These are phyloP conservation scores for Acipenser ruthenus DNA, from an alignment of 2,797 vertebrate species.

Conservation along the genomic window DNA sequence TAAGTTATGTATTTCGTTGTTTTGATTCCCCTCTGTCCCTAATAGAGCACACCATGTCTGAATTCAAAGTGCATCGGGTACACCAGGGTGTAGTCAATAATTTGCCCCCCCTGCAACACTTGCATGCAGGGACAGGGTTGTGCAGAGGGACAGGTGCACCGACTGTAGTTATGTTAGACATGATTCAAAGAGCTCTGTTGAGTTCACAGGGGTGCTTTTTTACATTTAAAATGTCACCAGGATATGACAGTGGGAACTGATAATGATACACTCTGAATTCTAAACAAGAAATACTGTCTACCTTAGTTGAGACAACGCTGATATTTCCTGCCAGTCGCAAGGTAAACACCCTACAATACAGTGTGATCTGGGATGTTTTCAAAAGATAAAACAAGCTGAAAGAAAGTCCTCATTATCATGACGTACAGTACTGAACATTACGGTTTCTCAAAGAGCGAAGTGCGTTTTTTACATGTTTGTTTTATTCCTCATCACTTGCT, in stretches of 20 bases:
- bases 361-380: neutral
- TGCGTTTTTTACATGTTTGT: neutral
- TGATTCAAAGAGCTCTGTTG: neutral
- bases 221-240: neutral
- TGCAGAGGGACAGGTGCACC: too few relatives aligned
- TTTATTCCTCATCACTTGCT: slow-evolving; percentile 51
- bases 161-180: neutral
- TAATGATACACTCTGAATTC: neutral
- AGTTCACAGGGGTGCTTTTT: neutral
- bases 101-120: too few relatives aligned
- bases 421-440: neutral
- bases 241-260: neutral
- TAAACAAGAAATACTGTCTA: neutral
- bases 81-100: too few relatives aligned
- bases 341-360: neutral
- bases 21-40: too few relatives aligned
- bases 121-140: too few relatives aligned
- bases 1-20: too few relatives aligned
- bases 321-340: neutral
- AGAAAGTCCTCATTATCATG: neutral
- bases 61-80: too few relatives aligned
- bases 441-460: neutral
- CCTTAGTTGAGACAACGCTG: neutral
- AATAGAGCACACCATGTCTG: too few relatives aligned
- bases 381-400: neutral